Conservation (phyloP, 2,797 vertebrate species). For the Clarias pachynema region DNA sequence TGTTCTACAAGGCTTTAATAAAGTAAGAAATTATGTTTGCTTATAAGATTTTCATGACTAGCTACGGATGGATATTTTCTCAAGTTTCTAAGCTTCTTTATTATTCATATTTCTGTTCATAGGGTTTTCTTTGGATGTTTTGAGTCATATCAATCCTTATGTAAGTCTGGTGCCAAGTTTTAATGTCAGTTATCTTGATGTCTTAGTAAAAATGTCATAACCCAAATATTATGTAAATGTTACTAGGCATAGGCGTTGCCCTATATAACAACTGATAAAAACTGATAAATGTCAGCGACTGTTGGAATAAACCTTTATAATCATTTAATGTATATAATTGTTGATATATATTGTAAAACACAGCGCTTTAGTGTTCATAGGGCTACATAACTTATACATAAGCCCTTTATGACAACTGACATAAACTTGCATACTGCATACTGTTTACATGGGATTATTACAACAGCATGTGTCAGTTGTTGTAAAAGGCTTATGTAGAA, state of each 20-base stretch:
- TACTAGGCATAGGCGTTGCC: background rate
- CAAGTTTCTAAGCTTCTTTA: background rate
- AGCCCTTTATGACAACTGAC: background rate
- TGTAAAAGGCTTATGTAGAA: too few species aligned
- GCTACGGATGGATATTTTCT: background rate
- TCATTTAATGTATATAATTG: background rate
- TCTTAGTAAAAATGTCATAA: background rate
- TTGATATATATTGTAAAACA: background rate
- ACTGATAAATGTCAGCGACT: background rate
- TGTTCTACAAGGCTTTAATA: background rate
- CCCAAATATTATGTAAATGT: background rate
- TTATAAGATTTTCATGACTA: background rate
- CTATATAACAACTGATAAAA: background rate
- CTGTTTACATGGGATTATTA: too few species aligned
- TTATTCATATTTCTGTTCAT: background rate
- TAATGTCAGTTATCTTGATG: background rate
- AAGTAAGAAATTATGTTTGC: background rate
- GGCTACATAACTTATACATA: background rate
- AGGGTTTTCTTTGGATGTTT: background rate
- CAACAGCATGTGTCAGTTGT: too few species aligned
- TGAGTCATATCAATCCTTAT: background rate
- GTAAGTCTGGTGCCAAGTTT: background rate
- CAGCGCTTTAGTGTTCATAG: background rate
- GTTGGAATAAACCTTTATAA: background rate
- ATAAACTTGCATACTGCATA: background rate